Evolutionary conservation across 2,888 invertebrate genomes (phyloP).

Genomic region (Latheticus oryzae): DNA sequence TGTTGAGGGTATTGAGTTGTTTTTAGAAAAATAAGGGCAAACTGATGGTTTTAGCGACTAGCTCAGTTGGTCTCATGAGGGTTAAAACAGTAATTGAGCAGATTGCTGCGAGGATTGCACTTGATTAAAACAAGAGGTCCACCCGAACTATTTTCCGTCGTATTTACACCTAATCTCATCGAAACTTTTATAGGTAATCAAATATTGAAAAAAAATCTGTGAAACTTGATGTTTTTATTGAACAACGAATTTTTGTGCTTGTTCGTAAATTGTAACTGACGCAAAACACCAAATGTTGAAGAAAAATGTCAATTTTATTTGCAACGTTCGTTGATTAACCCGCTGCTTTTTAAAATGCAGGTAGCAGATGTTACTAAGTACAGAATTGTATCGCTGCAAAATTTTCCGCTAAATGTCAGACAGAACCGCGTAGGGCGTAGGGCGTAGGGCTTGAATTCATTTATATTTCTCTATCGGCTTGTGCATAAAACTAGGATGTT

Average conservation of each 20-base stretch:
- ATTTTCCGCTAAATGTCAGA: slow-evolving; percentile 21
- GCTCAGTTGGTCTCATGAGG: slow-evolving; percentile 54
- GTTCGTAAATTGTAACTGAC: slow-evolving; percentile 5
- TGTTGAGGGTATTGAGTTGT: slow-evolving; percentile 27
- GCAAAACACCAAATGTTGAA: slow-evolving; percentile 8
- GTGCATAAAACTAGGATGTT: too few relatives aligned
- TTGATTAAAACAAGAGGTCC: slow-evolving; percentile 58
- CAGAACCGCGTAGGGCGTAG: slow-evolving; percentile 37
- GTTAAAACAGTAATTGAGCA: slow-evolving; percentile 58
- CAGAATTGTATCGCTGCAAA: slow-evolving; percentile 38
- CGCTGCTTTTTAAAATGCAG: slow-evolving; percentile 33
- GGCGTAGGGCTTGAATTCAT: slow-evolving; percentile 43
- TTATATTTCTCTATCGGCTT: slow-evolving; percentile 47
- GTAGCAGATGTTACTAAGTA: slow-evolving; percentile 38
- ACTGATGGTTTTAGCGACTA: slow-evolving; percentile 53
- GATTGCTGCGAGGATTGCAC: slow-evolving; percentile 58
- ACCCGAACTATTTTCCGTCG: slow-evolving; percentile 41
- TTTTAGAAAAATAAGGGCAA: slow-evolving; percentile 50
- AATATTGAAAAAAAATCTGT: slow-evolving; percentile 23
- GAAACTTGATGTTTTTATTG: slow-evolving; percentile 10
- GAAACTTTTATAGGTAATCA: slow-evolving; percentile 34
- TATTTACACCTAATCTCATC: slow-evolving; percentile 36
- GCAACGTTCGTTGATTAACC: slow-evolving; percentile 25
- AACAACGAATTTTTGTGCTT: slow-evolving; percentile 9
- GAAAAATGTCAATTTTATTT: slow-evolving; percentile 13